Conservation (phyloP, 2,797 vertebrate genomes). For the Megalops cyprinoides region DNA sequence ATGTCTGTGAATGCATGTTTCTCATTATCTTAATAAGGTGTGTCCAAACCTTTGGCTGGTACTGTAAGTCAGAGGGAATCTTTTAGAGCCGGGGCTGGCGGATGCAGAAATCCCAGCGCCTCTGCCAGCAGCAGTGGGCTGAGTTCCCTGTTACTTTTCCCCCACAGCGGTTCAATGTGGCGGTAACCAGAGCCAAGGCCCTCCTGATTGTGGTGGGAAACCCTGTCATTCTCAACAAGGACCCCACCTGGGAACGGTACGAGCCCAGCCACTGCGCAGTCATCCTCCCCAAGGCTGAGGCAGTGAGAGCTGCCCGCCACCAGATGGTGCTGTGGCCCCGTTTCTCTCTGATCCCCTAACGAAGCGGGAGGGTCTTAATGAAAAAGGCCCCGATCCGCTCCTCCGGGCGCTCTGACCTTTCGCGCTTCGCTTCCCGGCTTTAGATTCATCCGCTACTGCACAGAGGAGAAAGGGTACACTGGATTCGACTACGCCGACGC, state of each 20-base stretch:
- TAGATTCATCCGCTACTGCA: slow-evolving; percentile 74
- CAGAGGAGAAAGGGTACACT: slow-evolving; percentile 55
- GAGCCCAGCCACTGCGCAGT: neutral
- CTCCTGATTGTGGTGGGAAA: slow-evolving; percentile 92
- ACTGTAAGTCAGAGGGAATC: neutral
- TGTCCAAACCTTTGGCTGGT: no score
- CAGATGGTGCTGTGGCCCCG: neutral
- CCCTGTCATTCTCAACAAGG: slow-evolving; percentile 77
- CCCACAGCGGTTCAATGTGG: slow-evolving; percentile 90
- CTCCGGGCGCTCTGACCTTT: neutral
- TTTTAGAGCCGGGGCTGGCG: neutral
- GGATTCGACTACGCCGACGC: slow-evolving; percentile 42
- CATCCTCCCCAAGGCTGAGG: neutral
- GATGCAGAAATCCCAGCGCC: neutral
- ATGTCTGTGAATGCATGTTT: no score
- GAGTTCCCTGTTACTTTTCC: neutral
- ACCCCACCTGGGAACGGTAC: slow-evolving; percentile 81
- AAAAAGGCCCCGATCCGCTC: neutral
- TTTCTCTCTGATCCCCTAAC: neutral
- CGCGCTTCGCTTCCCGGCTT: slow-evolving; percentile 17
- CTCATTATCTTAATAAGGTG: no score
- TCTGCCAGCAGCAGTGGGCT: neutral
- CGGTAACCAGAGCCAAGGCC: slow-evolving; percentile 89
- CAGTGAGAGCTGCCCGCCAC: neutral
- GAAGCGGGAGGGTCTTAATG: neutral